Conservation (phyloP, 2,113 vertebrate genomes). For the Halcyon malimbica region DNA sequence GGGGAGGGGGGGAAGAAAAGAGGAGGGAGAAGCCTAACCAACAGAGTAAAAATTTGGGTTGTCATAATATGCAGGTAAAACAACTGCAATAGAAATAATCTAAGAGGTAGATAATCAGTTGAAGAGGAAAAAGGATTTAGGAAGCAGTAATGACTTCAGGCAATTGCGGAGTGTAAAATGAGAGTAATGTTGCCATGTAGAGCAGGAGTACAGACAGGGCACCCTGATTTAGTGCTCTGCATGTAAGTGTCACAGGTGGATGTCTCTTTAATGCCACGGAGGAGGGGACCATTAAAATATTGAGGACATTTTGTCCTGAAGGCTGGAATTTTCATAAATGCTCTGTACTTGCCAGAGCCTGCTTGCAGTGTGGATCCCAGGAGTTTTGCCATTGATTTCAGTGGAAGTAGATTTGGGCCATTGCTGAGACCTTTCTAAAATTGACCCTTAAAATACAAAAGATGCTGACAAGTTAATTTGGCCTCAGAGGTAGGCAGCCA, state of each 20-base stretch:
- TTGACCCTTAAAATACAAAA: slow-evolving; percentile 34
- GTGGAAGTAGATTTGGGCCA: background rate
- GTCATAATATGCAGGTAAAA: background rate
- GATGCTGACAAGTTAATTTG: slow-evolving; percentile 38
- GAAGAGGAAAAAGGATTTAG: background rate
- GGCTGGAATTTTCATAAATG: slow-evolving; percentile 16
- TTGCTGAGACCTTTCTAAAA: slow-evolving; percentile 30
- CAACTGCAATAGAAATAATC: background rate
- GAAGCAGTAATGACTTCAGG: background rate
- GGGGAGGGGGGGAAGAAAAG: no score
- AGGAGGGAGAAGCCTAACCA: background rate
- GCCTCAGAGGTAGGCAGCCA: slow-evolving; percentile 12
- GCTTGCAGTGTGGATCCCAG: background rate
- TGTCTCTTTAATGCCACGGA: background rate
- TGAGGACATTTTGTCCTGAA: slow-evolving; percentile 6
- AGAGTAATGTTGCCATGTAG: background rate
- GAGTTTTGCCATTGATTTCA: slow-evolving; percentile 33
- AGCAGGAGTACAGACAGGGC: background rate
- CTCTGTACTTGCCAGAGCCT: background rate
- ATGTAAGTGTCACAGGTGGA: background rate
- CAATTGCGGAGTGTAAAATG: background rate
- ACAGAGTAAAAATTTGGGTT: background rate
- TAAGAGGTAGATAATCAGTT: background rate
- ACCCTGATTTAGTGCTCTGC: rapidly evolving
- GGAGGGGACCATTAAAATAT: background rate